These are phyloP conservation scores for Drosophila eohydei DNA, from an alignment of 2,888 invertebrate species.

Conservation along the genomic window DNA sequence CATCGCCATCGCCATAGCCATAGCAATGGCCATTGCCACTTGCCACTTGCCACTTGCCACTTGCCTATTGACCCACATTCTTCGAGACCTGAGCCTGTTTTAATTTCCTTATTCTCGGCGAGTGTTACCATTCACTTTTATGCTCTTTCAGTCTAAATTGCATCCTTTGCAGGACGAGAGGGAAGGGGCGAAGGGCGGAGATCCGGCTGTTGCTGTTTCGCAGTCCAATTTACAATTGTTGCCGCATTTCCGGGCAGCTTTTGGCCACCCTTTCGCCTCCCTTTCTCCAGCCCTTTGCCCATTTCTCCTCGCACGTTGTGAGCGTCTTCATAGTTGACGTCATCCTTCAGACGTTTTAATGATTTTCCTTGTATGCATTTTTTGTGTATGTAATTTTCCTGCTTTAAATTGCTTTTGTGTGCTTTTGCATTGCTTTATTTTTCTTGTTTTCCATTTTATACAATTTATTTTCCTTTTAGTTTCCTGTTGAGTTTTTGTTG, in stretches of 20 bases:
- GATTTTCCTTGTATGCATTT: slow-evolving; percentile 73
- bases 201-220: slow-evolving; percentile 24
- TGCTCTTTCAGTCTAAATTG: slow-evolving; percentile 72
- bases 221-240: slow-evolving; percentile 66
- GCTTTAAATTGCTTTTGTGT: slow-evolving; percentile 70
- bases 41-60: slow-evolving; percentile 20
- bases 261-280: slow-evolving; percentile 24
- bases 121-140: slow-evolving; percentile 67
- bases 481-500: slow-evolving; percentile 28
- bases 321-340: slow-evolving; percentile 35
- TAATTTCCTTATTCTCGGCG: slow-evolving; percentile 65
- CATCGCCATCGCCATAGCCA: neutral
- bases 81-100: slow-evolving; percentile 54
- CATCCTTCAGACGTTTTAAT: slow-evolving; percentile 72
- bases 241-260: slow-evolving; percentile 68
- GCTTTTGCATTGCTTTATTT: slow-evolving; percentile 32
- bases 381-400: slow-evolving; percentile 55
- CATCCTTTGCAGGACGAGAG: slow-evolving; percentile 55
- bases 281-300: neutral
- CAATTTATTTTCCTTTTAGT: slow-evolving; percentile 56
- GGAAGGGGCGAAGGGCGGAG: neutral
- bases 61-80: slow-evolving; percentile 66
- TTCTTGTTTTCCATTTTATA: slow-evolving; percentile 42
- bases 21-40: neutral
- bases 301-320: neutral